phyloP scores from a whole-genome alignment of 2,888 invertebrate genomes.

The Macrosoma leucophasiata region DNA sequence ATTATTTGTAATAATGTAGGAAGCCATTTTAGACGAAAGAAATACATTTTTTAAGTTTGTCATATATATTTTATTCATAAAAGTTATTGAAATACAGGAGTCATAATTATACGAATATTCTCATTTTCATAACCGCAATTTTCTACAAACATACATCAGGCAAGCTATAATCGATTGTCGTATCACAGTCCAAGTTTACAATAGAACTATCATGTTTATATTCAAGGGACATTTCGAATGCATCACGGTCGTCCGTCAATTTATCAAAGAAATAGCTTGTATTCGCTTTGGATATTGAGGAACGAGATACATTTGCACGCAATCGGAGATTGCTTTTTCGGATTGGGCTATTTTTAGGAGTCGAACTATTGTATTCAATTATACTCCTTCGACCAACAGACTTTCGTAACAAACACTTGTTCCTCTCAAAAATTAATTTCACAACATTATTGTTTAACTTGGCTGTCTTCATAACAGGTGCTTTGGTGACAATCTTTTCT shows the following conservation, averaged over 20 bases:
- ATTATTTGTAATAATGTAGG: no score
- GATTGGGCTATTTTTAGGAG: slow-evolving; percentile 51
- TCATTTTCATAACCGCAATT: no score
- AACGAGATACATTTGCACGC: slow-evolving; percentile 21
- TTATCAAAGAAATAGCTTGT: slow-evolving; percentile 74
- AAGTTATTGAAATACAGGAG: no score
- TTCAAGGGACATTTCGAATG: slow-evolving; percentile 77
- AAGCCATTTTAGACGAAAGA: no score
- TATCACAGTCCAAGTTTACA: slow-evolving; percentile 27
- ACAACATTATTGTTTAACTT: slow-evolving; percentile 51
- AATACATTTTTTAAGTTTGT: no score
- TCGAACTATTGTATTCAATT: slow-evolving; percentile 53
- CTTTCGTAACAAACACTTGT: slow-evolving; percentile 5
- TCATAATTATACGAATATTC: no score
- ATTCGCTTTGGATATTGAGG: slow-evolving; percentile 38
- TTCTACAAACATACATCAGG: slow-evolving; percentile 46
- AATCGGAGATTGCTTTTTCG: slow-evolving; percentile 25
- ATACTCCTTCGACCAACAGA: slow-evolving; percentile 19
- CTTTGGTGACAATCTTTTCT: slow-evolving; percentile 50
- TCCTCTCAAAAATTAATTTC: slow-evolving; percentile 45
- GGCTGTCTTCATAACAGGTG: slow-evolving; percentile 41
- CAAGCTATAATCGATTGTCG: slow-evolving; percentile 54
- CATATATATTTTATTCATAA: no score
- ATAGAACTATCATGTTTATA: slow-evolving; percentile 42
- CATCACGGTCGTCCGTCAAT: slow-evolving; percentile 67